Percentiles rank a stretch among this genome's conserved stretches.
Conservation (phyloP, 2,797 vertebrate species). For the Silurus lanzhouensis region DNA sequence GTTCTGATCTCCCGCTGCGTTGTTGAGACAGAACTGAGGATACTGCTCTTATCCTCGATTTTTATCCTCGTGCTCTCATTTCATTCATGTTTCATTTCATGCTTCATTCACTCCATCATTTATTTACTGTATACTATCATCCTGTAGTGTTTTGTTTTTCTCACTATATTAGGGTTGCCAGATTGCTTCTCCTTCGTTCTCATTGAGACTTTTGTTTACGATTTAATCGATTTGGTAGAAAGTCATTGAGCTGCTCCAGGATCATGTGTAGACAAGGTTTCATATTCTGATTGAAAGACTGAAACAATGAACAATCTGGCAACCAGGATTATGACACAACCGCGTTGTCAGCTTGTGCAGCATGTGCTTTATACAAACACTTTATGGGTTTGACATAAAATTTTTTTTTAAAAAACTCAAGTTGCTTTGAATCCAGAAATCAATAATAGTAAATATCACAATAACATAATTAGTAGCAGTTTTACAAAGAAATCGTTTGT, state of each 20-base stretch:
- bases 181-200: background rate
- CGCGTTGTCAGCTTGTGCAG: background rate
- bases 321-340: background rate
- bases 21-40: conserved; percentile 17
- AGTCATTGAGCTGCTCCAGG: background rate
- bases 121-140: background rate
- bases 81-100: conserved; percentile 31
- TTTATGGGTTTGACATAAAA: background rate
- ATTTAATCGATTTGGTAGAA: background rate
- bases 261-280: background rate
- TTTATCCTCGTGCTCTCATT: conserved; percentile 1
- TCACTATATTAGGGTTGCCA: conserved; percentile 1
- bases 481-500: background rate
- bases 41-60: conserved; percentile 18
- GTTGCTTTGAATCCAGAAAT: background rate
- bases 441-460: background rate
- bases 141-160: background rate
- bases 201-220: background rate
- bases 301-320: background rate
- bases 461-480: background rate
- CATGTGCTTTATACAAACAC: background rate
- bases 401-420: background rate
- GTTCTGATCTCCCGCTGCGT: conserved; percentile 20
- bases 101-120: conserved; percentile 1
- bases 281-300: background rate